Base-by-base conservation (phyloP, 2,797 vertebrate species). In the Phaenicophaeus curvirostris region DNA sequence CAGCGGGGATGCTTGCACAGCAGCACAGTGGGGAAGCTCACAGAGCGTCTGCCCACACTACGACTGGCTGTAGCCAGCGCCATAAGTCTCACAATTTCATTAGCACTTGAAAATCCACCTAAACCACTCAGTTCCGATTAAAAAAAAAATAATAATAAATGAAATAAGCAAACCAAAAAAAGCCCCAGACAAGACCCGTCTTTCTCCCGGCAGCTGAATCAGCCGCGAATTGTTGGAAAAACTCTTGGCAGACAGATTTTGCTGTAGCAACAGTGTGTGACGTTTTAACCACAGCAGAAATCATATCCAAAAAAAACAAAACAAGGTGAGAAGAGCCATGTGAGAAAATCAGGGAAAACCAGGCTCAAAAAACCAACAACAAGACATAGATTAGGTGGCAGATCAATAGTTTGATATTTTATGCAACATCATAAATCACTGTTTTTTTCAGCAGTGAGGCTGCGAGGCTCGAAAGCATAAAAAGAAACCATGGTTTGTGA, bases 1-100 rank as follows among this genome's bases (percentile, higher is more conserved):
- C 98, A 98, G 98, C 97, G 4, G 98, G 98, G 97, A 97, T 96
- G 97, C 97, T 95, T 97, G 95, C 96, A 96, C 97, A 97, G 97
- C 97, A 92, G 96, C 98, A 90, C 98, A 98, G 98, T 97, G 97
- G 98, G 98, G 96, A 97, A 97, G 95, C 97, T 94, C 95, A 93
- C 96, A 94, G 90, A 97, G 95, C 96, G 97, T 97, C 98, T 98
- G 98, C 97, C 97, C 66, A 97, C 93, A 94, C 97, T 94, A 93
- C 84, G 97, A 96, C 98, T 98, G 98, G 97, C 97, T 98, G 93
- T 89, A 97, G 96, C 97, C 97, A 97, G 97, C 96, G 50, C 97
- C 98, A 96, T 94, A 97, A 97, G 97, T 97, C 97, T 97, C 98
- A 82, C 96, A 96, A 97, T 97, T 98, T 97, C 97, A 97, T 97